Evolutionary conservation across 1,140 invertebrate genomes (phyloP).

Genomic region (Calosoma granatense): DNA sequence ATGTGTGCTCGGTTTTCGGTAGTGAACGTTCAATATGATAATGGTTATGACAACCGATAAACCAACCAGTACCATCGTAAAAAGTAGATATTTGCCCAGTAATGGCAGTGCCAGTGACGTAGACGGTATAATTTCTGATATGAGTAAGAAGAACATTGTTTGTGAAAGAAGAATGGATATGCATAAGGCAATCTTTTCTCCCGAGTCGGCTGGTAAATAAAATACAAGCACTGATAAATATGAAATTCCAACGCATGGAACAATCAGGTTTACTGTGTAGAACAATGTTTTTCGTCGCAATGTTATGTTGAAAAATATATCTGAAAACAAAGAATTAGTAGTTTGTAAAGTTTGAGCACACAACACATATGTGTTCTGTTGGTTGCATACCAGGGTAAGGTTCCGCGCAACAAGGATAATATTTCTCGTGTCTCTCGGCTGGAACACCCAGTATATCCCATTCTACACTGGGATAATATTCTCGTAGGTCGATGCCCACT

Average conservation of each 20-base stretch:
- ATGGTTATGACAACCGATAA: slow-evolving; percentile 96
- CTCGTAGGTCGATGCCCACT: slow-evolving; percentile 82
- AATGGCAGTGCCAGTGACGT: slow-evolving; percentile 94
- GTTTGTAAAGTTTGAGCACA: too few relatives aligned
- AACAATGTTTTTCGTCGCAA: slow-evolving; percentile 88
- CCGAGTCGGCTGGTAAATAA: slow-evolving; percentile 95
- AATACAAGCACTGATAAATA: slow-evolving; percentile 90
- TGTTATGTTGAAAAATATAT: slow-evolving; percentile 98
- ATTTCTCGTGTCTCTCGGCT: slow-evolving; percentile 80
- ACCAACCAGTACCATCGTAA: slow-evolving; percentile 96
- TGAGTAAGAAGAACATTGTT: slow-evolving; percentile 97
- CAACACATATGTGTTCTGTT: too few relatives aligned
- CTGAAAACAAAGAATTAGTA: slow-evolving; percentile 40
- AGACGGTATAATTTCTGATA: slow-evolving; percentile 97
- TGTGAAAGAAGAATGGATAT: slow-evolving; percentile 98
- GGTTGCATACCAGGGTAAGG: slow-evolving; percentile 72
- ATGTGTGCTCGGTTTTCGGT: slow-evolving; percentile 96
- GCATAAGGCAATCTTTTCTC: slow-evolving; percentile 96
- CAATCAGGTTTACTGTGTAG: slow-evolving; percentile 93
- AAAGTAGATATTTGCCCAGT: slow-evolving; percentile 95
- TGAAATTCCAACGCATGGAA: slow-evolving; percentile 88
- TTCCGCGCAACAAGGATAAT: slow-evolving; percentile 79
- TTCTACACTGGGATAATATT: slow-evolving; percentile 93
- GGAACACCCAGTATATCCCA: slow-evolving; percentile 95
- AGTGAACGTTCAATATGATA: slow-evolving; percentile 97